Evolutionary conservation across 2,113 vertebrate genomes (phyloP).

Genomic region (Salvator merianae): DNA sequence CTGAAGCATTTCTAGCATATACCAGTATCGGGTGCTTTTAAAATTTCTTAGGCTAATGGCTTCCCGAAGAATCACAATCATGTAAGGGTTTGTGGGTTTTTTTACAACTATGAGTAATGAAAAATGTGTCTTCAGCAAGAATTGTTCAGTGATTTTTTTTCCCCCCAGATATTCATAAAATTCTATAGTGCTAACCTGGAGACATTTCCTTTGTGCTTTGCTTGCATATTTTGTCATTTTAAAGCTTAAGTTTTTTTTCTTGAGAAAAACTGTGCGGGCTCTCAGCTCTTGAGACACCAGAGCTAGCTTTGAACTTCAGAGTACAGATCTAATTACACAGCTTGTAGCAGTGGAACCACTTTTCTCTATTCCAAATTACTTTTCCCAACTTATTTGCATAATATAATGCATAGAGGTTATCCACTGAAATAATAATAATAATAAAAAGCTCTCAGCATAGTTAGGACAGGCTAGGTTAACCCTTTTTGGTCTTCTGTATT

Average conservation of each 20-base stretch:
- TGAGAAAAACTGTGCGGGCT: conserved; percentile 55
- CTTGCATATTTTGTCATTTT: conserved; percentile 60
- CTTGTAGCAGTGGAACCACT: conserved; percentile 69
- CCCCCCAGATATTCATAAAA: conserved; percentile 44
- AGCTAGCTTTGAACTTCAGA: conserved; percentile 71
- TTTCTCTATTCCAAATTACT: conserved; percentile 72
- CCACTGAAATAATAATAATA: conserved; percentile 52
- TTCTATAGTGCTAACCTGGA: conserved; percentile 49
- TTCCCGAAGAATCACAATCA: conserved; percentile 10
- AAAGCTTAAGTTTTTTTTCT: conserved; percentile 65
- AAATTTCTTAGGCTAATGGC: background rate
- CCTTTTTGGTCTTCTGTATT: conserved; percentile 52
- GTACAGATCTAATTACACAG: conserved; percentile 77
- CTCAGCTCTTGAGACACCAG: conserved; percentile 60
- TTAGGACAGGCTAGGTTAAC: conserved; percentile 69
- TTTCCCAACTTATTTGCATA: conserved; percentile 76
- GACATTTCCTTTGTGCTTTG: conserved; percentile 60
- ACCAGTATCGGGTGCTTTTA: conserved; percentile 7
- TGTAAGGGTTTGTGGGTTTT: background rate
- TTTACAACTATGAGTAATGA: conserved; percentile 20
- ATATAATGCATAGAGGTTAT: conserved; percentile 71
- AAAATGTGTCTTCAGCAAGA: conserved; percentile 15
- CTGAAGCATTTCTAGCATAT: background rate
- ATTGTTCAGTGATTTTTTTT: conserved; percentile 7
- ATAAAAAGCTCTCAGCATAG: conserved; percentile 55